phyloP scores from a whole-genome alignment of 2,888 invertebrate genomes.

The Catocala nupta region DNA sequence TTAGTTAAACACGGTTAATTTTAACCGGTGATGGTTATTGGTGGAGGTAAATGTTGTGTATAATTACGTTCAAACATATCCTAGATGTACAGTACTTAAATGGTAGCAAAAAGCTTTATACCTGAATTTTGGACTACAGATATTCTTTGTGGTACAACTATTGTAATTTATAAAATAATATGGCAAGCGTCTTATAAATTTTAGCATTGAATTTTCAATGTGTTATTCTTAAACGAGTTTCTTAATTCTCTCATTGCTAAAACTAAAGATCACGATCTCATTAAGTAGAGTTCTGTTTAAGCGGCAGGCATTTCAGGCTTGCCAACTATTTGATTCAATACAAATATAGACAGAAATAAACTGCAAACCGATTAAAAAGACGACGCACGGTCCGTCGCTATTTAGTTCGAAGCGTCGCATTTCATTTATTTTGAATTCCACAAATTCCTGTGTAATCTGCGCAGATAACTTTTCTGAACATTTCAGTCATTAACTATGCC shows the following conservation, averaged over 20 bases:
- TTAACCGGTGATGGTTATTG: slow-evolving; percentile 42
- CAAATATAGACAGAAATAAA: slow-evolving; percentile 41
- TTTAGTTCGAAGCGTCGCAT: slow-evolving; percentile 25
- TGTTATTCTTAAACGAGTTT: slow-evolving; percentile 15
- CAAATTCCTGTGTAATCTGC: background rate
- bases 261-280: background rate
- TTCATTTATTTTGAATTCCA: slow-evolving; percentile 24
- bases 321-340: slow-evolving; percentile 41
- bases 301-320: slow-evolving; percentile 21
- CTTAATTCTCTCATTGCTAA: background rate
- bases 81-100: too few species aligned
- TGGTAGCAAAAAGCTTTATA: too few species aligned
- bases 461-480: too few species aligned
- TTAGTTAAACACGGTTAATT: slow-evolving; percentile 1
- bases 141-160: too few species aligned
- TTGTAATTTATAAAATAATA: too few species aligned
- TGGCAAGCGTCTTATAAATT: too few species aligned
- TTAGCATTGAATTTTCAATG: too few species aligned
- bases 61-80: too few species aligned
- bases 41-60: slow-evolving; percentile 39
- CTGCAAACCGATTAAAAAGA: slow-evolving; percentile 29
- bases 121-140: too few species aligned
- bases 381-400: slow-evolving; percentile 29
- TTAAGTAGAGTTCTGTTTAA: slow-evolving; percentile 7
- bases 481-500: too few species aligned